Percentiles rank a stretch among this genome's conserved stretches.
phyloP scores from a whole-genome alignment of 2,113 vertebrate genomes.

The Heloderma charlesbogerti region DNA sequence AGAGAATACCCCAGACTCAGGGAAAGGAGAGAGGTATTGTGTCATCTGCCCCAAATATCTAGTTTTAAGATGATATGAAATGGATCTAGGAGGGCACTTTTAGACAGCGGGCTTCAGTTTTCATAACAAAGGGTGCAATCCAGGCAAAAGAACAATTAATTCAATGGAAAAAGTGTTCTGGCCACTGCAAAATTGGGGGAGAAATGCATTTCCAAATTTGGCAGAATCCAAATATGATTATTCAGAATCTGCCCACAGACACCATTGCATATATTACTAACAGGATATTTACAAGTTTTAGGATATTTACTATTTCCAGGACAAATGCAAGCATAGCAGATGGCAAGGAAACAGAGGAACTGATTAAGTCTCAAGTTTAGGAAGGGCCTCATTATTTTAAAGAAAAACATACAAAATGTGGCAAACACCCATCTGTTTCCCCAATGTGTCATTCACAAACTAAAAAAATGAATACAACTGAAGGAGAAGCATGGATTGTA shows the following conservation, averaged over 20 bases:
- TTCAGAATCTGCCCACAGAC: not conserved
- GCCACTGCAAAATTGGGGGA: not conserved
- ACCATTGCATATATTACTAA: constrained; percentile 34
- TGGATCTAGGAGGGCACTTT: too few relatives aligned
- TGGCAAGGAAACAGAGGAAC: constrained; percentile 68
- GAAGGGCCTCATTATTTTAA: constrained; percentile 59
- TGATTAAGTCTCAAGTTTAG: constrained; percentile 58
- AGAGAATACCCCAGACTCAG: too few relatives aligned
- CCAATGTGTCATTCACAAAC: not conserved
- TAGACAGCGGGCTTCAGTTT: not conserved
- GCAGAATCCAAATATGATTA: not conserved
- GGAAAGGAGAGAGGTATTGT: too few relatives aligned
- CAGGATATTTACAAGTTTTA: constrained; percentile 62
- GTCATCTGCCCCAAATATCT: too few relatives aligned
- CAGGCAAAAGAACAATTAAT: not conserved
- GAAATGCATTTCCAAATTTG: not conserved
- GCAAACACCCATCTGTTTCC: constrained; percentile 3
- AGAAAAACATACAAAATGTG: not conserved
- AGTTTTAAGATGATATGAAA: too few relatives aligned
- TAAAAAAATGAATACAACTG: not conserved
- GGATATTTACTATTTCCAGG: constrained; percentile 57
- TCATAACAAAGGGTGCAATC: not conserved
- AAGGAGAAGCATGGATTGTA: not conserved
- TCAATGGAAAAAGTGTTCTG: not conserved
- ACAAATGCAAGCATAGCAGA: constrained; percentile 63